Evolutionary conservation across 2,888 invertebrate species (phyloP).

Genomic region (Synergus japonicus): DNA sequence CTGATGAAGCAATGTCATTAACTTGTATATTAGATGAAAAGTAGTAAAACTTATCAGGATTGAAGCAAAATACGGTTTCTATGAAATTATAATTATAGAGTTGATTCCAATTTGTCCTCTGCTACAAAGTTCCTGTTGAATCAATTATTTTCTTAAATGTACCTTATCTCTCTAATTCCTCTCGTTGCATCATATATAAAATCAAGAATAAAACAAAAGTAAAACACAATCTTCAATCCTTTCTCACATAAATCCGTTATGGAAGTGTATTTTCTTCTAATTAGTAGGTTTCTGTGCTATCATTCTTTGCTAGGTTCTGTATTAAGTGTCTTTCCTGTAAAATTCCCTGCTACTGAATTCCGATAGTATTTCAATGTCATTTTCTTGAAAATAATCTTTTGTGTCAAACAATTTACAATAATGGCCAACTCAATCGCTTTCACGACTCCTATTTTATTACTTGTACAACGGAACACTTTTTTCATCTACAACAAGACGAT

Average conservation of each 20-base stretch:
- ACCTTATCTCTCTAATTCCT: conserved; percentile 5
- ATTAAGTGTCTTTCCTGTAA: not conserved
- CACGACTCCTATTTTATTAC: not conserved
- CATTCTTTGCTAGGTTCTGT: not conserved
- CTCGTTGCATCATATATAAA: not conserved
- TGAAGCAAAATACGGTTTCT: not conserved
- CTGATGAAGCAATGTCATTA: conserved; percentile 13
- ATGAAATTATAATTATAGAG: not conserved
- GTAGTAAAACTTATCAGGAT: not conserved
- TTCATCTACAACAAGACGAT: not conserved
- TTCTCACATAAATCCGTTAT: not conserved
- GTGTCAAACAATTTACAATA: conserved; percentile 3
- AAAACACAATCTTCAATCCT: not conserved
- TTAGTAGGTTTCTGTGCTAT: not conserved
- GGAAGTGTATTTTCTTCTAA: not conserved
- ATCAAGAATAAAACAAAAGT: not conserved
- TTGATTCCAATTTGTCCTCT: not conserved
- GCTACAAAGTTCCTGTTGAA: not conserved
- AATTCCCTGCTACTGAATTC: not conserved
- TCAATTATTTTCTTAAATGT: conserved; percentile 20
- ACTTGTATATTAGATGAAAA: not conserved
- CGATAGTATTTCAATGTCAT: not conserved
- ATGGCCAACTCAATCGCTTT: not conserved
- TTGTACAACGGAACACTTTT: not conserved
- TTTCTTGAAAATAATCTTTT: not conserved